Percentiles rank a stretch among this genome's conserved stretches.
Evolutionary conservation across 2,797 vertebrate species (phyloP).

Genomic region (Garrulus glandarius): DNA sequence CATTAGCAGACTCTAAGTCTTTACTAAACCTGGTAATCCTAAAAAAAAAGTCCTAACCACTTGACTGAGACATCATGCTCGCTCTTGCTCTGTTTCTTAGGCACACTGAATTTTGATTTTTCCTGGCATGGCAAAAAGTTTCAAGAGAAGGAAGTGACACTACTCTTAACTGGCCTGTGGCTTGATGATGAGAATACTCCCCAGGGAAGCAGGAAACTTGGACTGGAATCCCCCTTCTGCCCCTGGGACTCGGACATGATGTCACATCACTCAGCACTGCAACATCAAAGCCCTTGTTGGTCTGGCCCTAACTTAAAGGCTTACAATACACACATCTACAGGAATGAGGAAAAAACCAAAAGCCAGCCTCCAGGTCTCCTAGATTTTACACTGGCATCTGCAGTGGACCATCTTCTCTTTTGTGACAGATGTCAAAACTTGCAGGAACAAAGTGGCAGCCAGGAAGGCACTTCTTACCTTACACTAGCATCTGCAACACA

Average conservation of each 20-base stretch:
- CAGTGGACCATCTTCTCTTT: not conserved
- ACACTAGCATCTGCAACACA: not conserved
- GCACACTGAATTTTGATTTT: not conserved
- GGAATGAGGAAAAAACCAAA: not conserved
- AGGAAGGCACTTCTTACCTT: not conserved
- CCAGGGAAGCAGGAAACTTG: conserved; percentile 29
- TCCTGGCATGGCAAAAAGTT: conserved; percentile 20
- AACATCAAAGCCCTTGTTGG: not conserved
- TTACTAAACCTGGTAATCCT: not conserved
- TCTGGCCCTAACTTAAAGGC: not conserved
- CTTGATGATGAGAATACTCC: conserved; percentile 26
- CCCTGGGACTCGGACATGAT: not conserved
- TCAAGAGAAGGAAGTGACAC: conserved; percentile 59
- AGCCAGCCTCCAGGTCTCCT: not conserved
- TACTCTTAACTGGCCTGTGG: not conserved
- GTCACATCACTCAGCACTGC: not conserved
- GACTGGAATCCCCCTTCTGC: conserved; percentile 42
- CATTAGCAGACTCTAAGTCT: not conserved
- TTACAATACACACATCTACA: not conserved
- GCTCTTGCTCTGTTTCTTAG: not conserved
- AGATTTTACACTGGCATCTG: not conserved
- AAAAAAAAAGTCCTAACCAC: not conserved
- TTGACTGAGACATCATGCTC: not conserved
- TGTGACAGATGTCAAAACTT: not conserved
- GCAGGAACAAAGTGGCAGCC: not conserved